Evolutionary conservation across 2,888 invertebrate species (phyloP), one percentile per base, ranked within the genome.

Genomic region (Pterostichus niger): DNA sequence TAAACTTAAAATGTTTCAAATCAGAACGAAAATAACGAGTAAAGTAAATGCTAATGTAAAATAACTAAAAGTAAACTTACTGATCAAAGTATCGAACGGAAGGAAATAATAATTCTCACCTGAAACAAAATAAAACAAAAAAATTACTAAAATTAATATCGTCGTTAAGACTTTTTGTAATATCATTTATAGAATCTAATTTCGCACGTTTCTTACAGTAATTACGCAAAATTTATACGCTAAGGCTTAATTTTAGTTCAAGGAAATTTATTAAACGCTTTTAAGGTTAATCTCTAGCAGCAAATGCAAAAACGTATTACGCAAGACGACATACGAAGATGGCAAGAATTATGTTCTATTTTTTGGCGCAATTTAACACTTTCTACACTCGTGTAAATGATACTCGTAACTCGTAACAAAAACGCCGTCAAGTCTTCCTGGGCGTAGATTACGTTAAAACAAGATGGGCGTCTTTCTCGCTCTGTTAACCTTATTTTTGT

Each of bases 161-260:
- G 44, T 44, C 68, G 17, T 71, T 44, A 71, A 0, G 6, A 13
- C 44, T 71, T 40, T 44, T 44, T 71, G 17, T 71, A 71, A 15
- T 35, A 64, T 64, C 33, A 64, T n/a, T 64, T 35, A 59, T 7
- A 64, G 64, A 64, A 64, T 49, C 64, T 64, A 64, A 40, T 64
- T 64, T 64, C 64, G 13, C 33, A 35, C 33, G 13, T 2, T 64
- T 71, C 68, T 71, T 40, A 40, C 44, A 17, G 17, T 44, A 71
- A 71, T 71, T 71, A 44, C 44, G 24, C 10, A 11, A 71, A 44
- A 71, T 71, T 71, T 64, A 64, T 64, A 64, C 6, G 64, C 64
- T 13, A n/a, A 44, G 44, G 68, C 68, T 71, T 71, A 71, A 71
- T 71, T 71, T 44, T 71, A 71, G 68, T 71, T 71, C 46, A 71